Conservation (phyloP, 2,888 invertebrate genomes). For the Agrotis segetum region DNA sequence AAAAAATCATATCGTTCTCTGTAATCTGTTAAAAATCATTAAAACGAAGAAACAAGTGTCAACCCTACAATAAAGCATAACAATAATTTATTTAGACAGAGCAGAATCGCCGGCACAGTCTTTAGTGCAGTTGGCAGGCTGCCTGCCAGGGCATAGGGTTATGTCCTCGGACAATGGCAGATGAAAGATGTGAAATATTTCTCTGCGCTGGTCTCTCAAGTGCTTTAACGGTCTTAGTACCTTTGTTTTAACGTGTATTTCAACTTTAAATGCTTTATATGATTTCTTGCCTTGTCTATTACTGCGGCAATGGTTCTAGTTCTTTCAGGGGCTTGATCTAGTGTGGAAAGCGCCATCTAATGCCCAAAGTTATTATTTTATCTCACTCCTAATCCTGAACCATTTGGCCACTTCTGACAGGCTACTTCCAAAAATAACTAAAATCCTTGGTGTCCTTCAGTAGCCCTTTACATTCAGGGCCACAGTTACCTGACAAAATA, state of each 20-base stretch:
- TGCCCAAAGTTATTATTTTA: background rate
- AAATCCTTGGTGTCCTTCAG: too few species aligned
- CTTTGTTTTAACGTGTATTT: conserved; percentile 40
- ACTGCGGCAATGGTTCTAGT: background rate
- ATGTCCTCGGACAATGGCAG: conserved; percentile 53
- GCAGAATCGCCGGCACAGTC: conserved; percentile 63
- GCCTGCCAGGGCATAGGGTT: conserved; percentile 66
- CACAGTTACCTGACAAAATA: too few species aligned
- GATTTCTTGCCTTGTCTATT: conserved; percentile 24
- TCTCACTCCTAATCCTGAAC: too few species aligned
- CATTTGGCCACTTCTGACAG: too few species aligned
- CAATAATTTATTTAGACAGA: conserved; percentile 69
- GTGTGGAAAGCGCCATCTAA: background rate
- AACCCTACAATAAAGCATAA: conserved; percentile 45
- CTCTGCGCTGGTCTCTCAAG: conserved; percentile 47
- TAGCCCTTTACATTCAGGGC: too few species aligned
- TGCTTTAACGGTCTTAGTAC: conserved; percentile 38
- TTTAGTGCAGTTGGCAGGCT: conserved; percentile 71
- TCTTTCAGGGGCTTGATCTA: background rate
- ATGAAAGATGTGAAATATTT: conserved; percentile 63
- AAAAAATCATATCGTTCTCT: too few species aligned
- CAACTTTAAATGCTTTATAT: conserved; percentile 41
- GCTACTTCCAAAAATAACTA: too few species aligned
- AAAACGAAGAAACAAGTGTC: conserved; percentile 9
- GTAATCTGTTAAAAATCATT: too few species aligned